Base-by-base conservation (phyloP, 2,888 invertebrate genomes). In the Alentia gelatinosa region DNA sequence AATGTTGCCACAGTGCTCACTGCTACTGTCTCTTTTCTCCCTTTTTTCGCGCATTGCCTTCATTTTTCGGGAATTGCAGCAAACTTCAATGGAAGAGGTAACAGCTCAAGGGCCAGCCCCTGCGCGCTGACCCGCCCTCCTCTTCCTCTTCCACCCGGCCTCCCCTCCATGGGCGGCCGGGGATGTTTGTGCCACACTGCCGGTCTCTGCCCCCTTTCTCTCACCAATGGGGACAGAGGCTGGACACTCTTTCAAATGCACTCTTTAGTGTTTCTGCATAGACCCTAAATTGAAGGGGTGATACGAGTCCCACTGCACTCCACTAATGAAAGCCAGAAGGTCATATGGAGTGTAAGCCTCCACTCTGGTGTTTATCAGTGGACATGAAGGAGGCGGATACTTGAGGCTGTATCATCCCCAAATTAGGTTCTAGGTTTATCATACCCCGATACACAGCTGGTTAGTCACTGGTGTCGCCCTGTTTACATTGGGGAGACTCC, bases 71-170 rank as follows among this genome's bases (percentile, higher is more conserved):
- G 89, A 50, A 75, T 90, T 39, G 68, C 97, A 98, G 98, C 97
- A 98, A 98, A 97, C 97, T 99, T 95, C 98, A 98, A 96, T 99
- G 99, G 99, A 99, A 98, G 97, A 98, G 98, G 98, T 98, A 97
- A 98, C n/a, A 90, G 5, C 12, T 26, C 39, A 9, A 30, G 68
- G 68, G 68, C 33, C 68, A 26, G 68, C 68, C 68, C 79, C 39
- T 19, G n/a, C 15, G 37, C 79, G 33, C 47, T 40, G 68, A 40
- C 56, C 40, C 37, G 30, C 26, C 40, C 56, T 35, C 42, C 33
- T 33, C 37, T 88, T 9, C 63, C 39, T 39, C 19, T 3, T 68
- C 26, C 30, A 0, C 37, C 79, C 39, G 39, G 79, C 39, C 39
- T 12, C 9, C 37, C 39, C 39, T 37, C 79, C 15, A 12, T 9